These are phyloP conservation scores for Pseudoips prasinana DNA, from an alignment of 2,888 invertebrate species.

Conservation along the genomic window DNA sequence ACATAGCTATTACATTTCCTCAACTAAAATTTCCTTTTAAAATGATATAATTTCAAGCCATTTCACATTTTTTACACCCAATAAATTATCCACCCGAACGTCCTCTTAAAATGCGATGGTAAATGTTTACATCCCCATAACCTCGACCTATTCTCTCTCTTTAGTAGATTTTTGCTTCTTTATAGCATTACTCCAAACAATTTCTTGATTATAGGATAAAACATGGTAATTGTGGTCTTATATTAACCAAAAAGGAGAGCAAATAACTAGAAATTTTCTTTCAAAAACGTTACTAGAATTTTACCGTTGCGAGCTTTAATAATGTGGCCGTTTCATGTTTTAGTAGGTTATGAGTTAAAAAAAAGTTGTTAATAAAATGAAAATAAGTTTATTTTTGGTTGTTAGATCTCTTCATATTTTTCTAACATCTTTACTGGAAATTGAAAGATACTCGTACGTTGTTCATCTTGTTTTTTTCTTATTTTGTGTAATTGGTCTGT, in stretches of 20 bases:
- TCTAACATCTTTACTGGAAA: too few relatives aligned
- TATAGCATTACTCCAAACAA: conserved; percentile 19
- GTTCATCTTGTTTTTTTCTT: too few relatives aligned
- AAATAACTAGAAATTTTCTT: conserved; percentile 9
- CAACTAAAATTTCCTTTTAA: too few relatives aligned
- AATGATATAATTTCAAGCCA: not conserved
- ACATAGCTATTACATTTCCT: too few relatives aligned
- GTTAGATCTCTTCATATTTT: too few relatives aligned
- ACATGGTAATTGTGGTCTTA: conserved; percentile 17
- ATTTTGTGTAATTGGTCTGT: too few relatives aligned
- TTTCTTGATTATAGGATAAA: conserved; percentile 28
- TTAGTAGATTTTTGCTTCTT: conserved; percentile 20
- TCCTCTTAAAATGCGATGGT: conserved; percentile 12
- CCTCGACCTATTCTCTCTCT: conserved; percentile 9
- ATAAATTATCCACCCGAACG: conserved; percentile 10
- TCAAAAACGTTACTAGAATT: conserved; percentile 15
- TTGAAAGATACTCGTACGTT: too few relatives aligned
- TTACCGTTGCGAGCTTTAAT: conserved; percentile 22
- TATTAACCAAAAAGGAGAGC: conserved; percentile 12
- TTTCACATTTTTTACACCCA: conserved; percentile 2
- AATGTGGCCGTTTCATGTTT: conserved; percentile 15
- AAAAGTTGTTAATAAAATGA: too few relatives aligned
- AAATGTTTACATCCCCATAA: conserved; percentile 19
- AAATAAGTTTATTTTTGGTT: too few relatives aligned
- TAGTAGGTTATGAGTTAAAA: too few relatives aligned